Evolutionary conservation across 2,888 invertebrate genomes (phyloP).

Genomic region (Lasioglossum malachurum): DNA sequence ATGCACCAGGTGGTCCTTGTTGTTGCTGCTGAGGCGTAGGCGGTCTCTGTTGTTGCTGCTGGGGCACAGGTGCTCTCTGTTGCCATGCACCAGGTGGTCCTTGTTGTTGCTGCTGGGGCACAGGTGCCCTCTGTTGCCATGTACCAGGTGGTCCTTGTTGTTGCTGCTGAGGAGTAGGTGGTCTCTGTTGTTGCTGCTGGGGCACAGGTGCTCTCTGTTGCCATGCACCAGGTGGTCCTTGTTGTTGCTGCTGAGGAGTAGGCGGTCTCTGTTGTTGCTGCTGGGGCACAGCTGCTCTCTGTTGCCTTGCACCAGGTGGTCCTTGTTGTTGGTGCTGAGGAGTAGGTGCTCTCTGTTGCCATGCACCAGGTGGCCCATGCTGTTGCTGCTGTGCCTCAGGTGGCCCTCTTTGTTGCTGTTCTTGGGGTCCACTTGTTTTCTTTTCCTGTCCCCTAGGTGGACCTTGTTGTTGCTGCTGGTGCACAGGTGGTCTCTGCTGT

Average conservation of each 20-base stretch:
- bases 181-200: too few species aligned
- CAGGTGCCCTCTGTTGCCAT: neutral
- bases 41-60: neutral
- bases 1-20: neutral
- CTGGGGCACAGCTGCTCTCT: too few species aligned
- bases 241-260: accelerated
- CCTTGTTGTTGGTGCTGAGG: too few species aligned
- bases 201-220: too few species aligned
- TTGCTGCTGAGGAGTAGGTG: neutral
- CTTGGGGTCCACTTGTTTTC: neutral
- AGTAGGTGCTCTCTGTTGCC: too few species aligned
- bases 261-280: too few species aligned
- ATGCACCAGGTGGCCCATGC: neutral
- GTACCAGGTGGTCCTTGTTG: neutral
- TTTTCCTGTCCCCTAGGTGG: neutral
- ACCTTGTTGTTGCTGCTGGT: too few species aligned
- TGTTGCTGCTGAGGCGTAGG: neutral
- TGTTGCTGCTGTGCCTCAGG: neutral
- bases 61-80: neutral
- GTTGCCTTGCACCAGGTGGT: too few species aligned
- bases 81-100: neutral
- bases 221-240: too few species aligned
- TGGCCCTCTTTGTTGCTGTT: neutral
- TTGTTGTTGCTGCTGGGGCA: neutral
- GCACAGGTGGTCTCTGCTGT: neutral